Conservation (phyloP, 2,797 vertebrate genomes). For the Diplodus sargus region DNA sequence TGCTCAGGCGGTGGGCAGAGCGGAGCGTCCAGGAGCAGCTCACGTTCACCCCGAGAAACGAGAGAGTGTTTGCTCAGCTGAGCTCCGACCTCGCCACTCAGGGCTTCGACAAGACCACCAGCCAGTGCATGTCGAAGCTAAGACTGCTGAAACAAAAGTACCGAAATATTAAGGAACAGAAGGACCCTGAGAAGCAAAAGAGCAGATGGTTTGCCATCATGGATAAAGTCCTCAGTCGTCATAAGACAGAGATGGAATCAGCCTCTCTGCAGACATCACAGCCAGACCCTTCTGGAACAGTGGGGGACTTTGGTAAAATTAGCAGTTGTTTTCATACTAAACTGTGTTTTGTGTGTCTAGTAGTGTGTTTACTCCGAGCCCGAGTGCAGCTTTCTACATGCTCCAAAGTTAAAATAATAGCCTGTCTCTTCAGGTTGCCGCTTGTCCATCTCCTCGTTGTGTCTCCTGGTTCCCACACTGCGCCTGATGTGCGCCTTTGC, state of each 20-base stretch:
- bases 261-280: neutral
- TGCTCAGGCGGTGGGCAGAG: constrained; percentile 47
- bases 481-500: constrained; percentile 78
- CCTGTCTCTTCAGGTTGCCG: constrained; percentile 6
- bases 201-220: constrained; percentile 48
- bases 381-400: no score
- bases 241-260: neutral
- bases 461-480: constrained; percentile 69
- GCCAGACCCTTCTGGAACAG: neutral
- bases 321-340: neutral
- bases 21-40: constrained; percentile 43
- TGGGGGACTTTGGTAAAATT: constrained; percentile 20
- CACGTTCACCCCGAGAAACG: neutral
- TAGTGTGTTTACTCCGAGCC: no score
- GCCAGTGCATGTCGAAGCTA: constrained; percentile 42
- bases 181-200: constrained; percentile 13
- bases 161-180: constrained; percentile 15
- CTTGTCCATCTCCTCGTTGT: constrained; percentile 56
- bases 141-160: constrained; percentile 42
- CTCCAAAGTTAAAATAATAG: no score
- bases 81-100: constrained; percentile 56
- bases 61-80: constrained; percentile 50
- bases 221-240: constrained; percentile 33
- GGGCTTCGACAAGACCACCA: constrained; percentile 61
- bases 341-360: no score